Percentiles rank a stretch among this genome's conserved stretches.
These are phyloP conservation scores for Gordius sp. DNA, from an alignment of 2,888 invertebrate genomes.

Conservation along the genomic window DNA sequence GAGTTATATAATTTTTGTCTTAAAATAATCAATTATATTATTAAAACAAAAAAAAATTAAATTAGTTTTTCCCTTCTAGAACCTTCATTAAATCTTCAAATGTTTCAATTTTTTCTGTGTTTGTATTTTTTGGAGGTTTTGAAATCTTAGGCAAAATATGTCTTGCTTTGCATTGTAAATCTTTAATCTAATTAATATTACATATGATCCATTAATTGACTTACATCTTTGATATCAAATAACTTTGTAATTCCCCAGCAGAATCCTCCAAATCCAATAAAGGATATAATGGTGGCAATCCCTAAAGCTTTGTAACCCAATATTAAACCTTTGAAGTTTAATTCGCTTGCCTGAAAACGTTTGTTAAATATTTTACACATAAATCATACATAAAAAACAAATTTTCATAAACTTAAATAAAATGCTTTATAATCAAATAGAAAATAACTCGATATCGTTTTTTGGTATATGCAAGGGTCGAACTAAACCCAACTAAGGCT, in stretches of 20 bases:
- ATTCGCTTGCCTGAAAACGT: too few species aligned
- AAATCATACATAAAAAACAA: too few species aligned
- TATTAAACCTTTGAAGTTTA: background rate
- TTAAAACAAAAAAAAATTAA: too few species aligned
- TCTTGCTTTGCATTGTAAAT: background rate
- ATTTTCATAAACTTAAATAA: too few species aligned
- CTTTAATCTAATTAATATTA: background rate
- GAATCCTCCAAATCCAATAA: background rate
- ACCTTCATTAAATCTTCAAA: slow-evolving; percentile 4
- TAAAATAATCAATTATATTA: too few species aligned
- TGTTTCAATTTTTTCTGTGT: background rate
- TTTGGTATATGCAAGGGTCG: too few species aligned
- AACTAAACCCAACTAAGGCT: too few species aligned
- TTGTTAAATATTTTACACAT: too few species aligned
- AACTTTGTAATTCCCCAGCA: background rate
- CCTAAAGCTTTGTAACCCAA: background rate
- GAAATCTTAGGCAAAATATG: background rate
- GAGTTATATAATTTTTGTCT: too few species aligned
- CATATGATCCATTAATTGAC: background rate
- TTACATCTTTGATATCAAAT: background rate
- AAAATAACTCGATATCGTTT: too few species aligned
- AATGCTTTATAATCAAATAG: too few species aligned
- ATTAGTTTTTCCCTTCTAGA: too few species aligned
- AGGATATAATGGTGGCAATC: background rate
- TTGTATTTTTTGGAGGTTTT: background rate